These are phyloP conservation scores for Drosophila stalkeri DNA, from an alignment of 2,888 invertebrate genomes.

Conservation along the genomic window DNA sequence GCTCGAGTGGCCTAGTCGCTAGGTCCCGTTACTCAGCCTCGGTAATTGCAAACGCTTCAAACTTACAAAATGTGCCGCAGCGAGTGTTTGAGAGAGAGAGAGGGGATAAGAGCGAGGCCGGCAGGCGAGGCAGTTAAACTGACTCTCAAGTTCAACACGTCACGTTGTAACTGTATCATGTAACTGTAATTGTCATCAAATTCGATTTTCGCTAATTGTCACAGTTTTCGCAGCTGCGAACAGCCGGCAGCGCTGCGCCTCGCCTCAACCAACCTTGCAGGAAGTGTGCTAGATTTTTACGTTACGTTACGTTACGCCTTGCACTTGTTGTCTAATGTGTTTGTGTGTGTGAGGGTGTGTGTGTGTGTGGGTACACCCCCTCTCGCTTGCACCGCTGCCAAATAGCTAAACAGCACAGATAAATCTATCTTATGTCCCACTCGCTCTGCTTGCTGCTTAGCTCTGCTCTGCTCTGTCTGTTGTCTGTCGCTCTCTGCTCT, in stretches of 20 bases:
- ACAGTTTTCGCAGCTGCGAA: slow-evolving; percentile 6
- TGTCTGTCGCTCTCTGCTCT: background rate
- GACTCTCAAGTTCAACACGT: slow-evolving; percentile 62
- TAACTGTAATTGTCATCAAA: slow-evolving; percentile 68
- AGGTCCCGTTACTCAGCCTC: slow-evolving; percentile 69
- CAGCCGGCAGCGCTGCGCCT: background rate
- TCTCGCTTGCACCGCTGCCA: background rate
- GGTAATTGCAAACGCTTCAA: slow-evolving; percentile 52
- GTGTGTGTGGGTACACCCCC: background rate
- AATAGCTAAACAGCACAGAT: background rate
- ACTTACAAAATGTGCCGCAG: slow-evolving; percentile 7
- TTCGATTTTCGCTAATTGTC: slow-evolving; percentile 75
- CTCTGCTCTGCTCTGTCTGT: background rate
- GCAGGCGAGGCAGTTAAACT: background rate
- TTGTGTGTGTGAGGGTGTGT: background rate
- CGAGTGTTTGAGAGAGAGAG: background rate
- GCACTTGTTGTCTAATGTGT: slow-evolving; percentile 54
- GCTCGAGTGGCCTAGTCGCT: slow-evolving; percentile 59
- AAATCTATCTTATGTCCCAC: slow-evolving; percentile 10
- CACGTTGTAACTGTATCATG: slow-evolving; percentile 38
- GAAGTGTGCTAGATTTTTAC: slow-evolving; percentile 69
- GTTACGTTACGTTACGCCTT: slow-evolving; percentile 56
- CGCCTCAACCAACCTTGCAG: slow-evolving; percentile 40
- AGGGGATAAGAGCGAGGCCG: too few species aligned
- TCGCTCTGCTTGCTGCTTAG: background rate